Evolutionary conservation across 2,888 invertebrate genomes (phyloP), one percentile per base, ranked within the genome.

Genomic region (Dascillus cervinus): DNA sequence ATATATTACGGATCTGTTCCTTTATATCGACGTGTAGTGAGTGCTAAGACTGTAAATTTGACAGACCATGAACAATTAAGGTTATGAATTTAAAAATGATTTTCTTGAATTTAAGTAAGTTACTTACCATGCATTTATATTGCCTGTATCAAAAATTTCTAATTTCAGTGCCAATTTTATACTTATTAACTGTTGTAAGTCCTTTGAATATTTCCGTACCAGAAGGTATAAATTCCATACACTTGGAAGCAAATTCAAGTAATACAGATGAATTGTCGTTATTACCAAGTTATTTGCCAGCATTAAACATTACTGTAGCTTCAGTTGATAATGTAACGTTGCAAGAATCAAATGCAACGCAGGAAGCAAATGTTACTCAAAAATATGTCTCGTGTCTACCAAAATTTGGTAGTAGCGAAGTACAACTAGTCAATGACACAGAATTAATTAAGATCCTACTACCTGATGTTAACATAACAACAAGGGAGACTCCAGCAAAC

Each of bases 371-470:
- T 25, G 22, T 21, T 1, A 57, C 56, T 1, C 53, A 50, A 11
- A 64, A 60, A 45, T 51, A 50, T 34, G 56, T 62, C 0, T 47
- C 56, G 8, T 65, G 65, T 38, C 29, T 57, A 20, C 47, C 49
- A 24, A 50, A 46, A 15, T 46, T 50, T 22, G 63, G 60, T 8
- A 46, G 43, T 21, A 21, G 65, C 1, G 47, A 62, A 24, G 73
- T 77, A 1, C 72, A 82, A 69, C 67, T 86, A 19, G 79, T 83
- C 1, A 85, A 86, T 58, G 77, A 79, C 28, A 79, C 79, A 4
- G 67, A 74, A 35, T 64, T 86, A n/a, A 71, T 78, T 11, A 79
- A 79, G 54, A 55, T 82, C 10, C 58, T 86, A 13, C 71, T 73
- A 40, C 62, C 75, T 1, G 75, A 81, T 49, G 67, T 73, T 11